Evolutionary conservation across 2,888 invertebrate genomes (phyloP), one percentile per base, ranked within the genome.

Genomic region (Onchidella celtica): DNA sequence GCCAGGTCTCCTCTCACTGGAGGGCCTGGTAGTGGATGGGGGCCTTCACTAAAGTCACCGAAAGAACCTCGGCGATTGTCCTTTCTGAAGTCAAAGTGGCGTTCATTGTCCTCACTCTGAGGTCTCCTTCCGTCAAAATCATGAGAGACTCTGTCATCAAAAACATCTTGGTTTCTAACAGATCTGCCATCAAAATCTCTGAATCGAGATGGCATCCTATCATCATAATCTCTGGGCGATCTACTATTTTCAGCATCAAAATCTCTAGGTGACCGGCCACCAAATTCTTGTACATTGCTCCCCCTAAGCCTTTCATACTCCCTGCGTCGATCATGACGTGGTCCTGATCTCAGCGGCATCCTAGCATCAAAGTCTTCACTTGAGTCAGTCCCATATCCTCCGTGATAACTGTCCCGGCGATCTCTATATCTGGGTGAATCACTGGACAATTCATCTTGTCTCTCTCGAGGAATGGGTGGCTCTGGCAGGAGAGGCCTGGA

Each of bases 201-300:
- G n/a, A 57, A 61, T n/a, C 75, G 47, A n/a, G 57, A 4, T 36
- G 79, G 79, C 2, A 57, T 69, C 57, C 82, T 72, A 2, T 40
- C 61, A 57, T 83, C 82, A 80, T 74, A 78, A 38, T 83, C 82
- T 38, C 70, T 72, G 21, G 72, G 40, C 24, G 82, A 36, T 14
- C 59, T 72, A 61, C 69, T 65, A 3, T 57, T 21, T 38, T 82
- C 78, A 36, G 47, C 65, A 34, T 84, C 85, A 63, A 82, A 80
- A 38, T 86, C 84, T 83, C 79, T 68, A 47, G 85, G 75, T 32
- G 79, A 81, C 14, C 75, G 69, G 29, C 70, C 29, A 66, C 78
- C 81, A 68, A 75, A 78, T 27, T 81, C 72, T 17, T 70, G 61
- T 9, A 47, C n/a, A n/a, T n/a, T n/a, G 17, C 59, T 29, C 47